Evolutionary conservation across 2,888 invertebrate genomes (phyloP), one percentile per base, ranked within the genome.

Genomic region (Troides helena): DNA sequence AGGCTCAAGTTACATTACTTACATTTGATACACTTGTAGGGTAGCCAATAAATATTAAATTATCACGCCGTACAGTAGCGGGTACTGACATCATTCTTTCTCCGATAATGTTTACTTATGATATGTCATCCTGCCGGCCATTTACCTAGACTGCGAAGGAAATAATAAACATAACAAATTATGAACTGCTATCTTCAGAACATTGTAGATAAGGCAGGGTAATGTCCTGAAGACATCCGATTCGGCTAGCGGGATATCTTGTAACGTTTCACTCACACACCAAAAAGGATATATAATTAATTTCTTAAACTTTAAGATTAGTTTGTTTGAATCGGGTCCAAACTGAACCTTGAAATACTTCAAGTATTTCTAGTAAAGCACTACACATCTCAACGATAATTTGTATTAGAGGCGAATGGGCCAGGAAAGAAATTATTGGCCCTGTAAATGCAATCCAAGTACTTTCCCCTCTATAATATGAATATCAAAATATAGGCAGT

Each of bases 131-230:
- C 82, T 82, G 82, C 77, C 78, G 75, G 77, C 72, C 76, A 72
- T 80, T 82, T 74, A 75, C 72, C 70, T 72, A 72, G 72, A 77
- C 76, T 72, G 76, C 75, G 74, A 76, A 76, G 81, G 83, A 81
- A 80, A 81, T 81, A 79, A 78, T 80, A 81, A 81, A 78, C 73
- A 77, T 79, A 80, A 81, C 77, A 81, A 80, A 80, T 81, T 79
- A 81, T 78, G 72, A 72, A 78, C 78, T 77, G 75, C 79, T 83
- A 81, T 81, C 82, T 76, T 74, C 72, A 74, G 75, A 77, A 79
- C 80, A 80, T 75, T 73, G 69, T 73, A 78, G 88, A 88, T 89
- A 87, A 86, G 74, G 67, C 73, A 73, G 85, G 81, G 82, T 84
- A 84, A 83, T 79, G 85, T 85, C 84, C 86, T 85, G 80, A 72